phyloP scores from a whole-genome alignment of 1,140 invertebrate species.

The Glomeris maerens region DNA sequence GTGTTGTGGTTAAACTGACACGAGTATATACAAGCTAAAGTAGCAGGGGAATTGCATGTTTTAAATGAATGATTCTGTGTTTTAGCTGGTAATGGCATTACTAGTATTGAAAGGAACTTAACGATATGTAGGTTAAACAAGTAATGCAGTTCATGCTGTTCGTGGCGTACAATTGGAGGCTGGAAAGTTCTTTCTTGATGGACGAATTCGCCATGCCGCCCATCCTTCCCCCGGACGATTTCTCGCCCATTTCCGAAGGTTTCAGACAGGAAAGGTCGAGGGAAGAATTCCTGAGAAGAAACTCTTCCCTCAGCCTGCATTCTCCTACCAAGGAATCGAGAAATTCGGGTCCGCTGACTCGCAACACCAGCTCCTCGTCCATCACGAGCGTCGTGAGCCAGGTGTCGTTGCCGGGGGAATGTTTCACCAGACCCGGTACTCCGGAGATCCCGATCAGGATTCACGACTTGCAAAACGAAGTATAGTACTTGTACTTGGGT shows the following conservation, averaged over 20 bases:
- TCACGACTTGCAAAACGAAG: too few species aligned
- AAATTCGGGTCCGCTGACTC: too few species aligned
- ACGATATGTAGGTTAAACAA: slow-evolving; percentile 46
- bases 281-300: slow-evolving; percentile 3
- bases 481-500: background rate
- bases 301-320: slow-evolving; percentile 22
- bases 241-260: too few species aligned
- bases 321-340: too few species aligned
- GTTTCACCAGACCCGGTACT: too few species aligned
- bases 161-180: slow-evolving; percentile 74
- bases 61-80: slow-evolving; percentile 9
- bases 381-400: too few species aligned
- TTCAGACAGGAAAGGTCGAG: slow-evolving; percentile 2
- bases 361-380: too few species aligned
- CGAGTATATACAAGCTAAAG: slow-evolving; percentile 57
- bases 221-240: slow-evolving; percentile 18
- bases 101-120: slow-evolving; percentile 1
- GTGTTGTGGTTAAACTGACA: slow-evolving; percentile 80
- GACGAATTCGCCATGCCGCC: slow-evolving; percentile 56
- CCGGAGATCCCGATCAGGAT: too few species aligned
- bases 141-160: slow-evolving; percentile 68
- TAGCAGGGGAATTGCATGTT: slow-evolving; percentile 62
- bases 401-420: too few species aligned
- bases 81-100: slow-evolving; percentile 35
- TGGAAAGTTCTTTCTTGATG: slow-evolving; percentile 81